Evolutionary conservation across 2,797 vertebrate genomes (phyloP), one percentile per base, ranked within the genome.

Genomic region (Sphenopsis melanotis): DNA sequence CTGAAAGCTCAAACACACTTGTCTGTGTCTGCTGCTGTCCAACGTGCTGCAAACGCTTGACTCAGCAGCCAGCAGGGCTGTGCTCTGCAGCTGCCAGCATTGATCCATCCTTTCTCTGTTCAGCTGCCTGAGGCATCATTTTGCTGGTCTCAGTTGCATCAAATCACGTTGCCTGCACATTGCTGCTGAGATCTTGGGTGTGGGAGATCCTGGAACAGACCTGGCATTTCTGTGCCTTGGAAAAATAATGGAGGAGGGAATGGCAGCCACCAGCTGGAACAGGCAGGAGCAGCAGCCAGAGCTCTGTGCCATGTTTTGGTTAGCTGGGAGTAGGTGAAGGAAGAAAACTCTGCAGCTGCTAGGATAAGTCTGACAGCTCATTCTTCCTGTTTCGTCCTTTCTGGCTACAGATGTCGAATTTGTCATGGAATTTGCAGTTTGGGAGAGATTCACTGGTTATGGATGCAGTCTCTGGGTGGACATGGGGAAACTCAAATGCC

Each of bases 241-340:
- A 12, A 87, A 74, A 87, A 74, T 72, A 85, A 66, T 68, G 82
- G 69, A 90, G 89, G 60, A 91, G 68, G 87, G 36, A 47, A 27
- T 55, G 81, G 89, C 84, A 95, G 91, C 59, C 82, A 78, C 65
- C 22, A 89, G 60, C 42, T 41, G 29, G 23, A 72, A 34, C 74
- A 87, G 81, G 42, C 44, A 65, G 69, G 68, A 65, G 29, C 86
- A 89, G 87, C 96, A 95, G 93, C 96, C 96, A 95, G 53, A 94
- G 66, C 65, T 87, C 82, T 26, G 68, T 63, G 65, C 91, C 50
- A 52, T 88, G 18, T 89, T 96, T 96, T 75, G 87, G 93, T 83
- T 94, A 86, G 77, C 83, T 95, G 83, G 69, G 70, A 94, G 87
- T 60, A 94, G 59, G 91, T 91, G 95, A 94, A 59, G 75, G 83